Conservation (phyloP, 2,113 vertebrate species). For the Dromaius novaehollandiae region DNA sequence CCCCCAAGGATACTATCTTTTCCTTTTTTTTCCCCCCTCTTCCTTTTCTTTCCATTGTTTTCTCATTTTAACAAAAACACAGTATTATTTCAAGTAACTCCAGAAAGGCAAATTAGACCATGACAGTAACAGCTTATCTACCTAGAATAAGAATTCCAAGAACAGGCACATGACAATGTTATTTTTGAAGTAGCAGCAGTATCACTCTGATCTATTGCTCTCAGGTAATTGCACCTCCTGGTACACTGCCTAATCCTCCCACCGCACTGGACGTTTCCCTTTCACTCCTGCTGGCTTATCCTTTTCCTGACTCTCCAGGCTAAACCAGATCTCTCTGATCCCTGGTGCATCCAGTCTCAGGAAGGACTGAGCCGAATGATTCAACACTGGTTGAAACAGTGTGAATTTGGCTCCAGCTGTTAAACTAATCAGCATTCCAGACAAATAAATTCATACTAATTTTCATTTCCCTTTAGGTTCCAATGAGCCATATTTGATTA, state of each 20-base stretch:
- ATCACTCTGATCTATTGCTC: background rate
- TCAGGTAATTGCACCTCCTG: background rate
- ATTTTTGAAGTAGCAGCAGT: background rate
- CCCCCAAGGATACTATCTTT: background rate
- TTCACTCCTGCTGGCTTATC: background rate
- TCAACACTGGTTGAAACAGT: background rate
- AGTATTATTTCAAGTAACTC: background rate
- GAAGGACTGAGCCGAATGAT: background rate
- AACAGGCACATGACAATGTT: background rate
- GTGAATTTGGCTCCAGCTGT: slow-evolving; percentile 37
- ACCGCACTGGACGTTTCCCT: background rate
- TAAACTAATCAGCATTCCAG: slow-evolving; percentile 57
- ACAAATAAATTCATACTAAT: slow-evolving; percentile 65
- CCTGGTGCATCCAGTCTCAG: background rate
- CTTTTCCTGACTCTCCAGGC: background rate
- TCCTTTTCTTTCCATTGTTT: background rate
- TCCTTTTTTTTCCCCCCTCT: background rate
- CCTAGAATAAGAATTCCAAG: background rate
- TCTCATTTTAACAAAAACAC: background rate
- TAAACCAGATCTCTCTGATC: background rate
- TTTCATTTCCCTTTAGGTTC: slow-evolving; percentile 61
- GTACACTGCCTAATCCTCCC: background rate
- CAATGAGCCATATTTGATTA: slow-evolving; percentile 60
- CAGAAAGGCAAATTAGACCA: background rate
- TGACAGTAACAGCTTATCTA: background rate